phyloP scores from a whole-genome alignment of 2,888 invertebrate genomes.

The Sclerodermus sp. region DNA sequence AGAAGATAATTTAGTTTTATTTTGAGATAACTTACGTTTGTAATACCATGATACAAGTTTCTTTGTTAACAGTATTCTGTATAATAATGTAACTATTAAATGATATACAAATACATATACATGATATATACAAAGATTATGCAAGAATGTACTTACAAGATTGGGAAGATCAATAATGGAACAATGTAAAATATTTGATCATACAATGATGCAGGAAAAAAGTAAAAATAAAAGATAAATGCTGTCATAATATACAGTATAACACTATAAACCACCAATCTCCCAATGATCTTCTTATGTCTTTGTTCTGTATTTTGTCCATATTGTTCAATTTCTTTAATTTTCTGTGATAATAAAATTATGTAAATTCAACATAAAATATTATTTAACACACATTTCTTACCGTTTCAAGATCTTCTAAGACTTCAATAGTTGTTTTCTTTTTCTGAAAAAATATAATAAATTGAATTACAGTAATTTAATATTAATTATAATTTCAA shows the following conservation, averaged over 20 bases:
- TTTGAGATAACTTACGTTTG: constrained; percentile 76
- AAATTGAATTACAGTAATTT: neutral
- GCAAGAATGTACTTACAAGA: constrained; percentile 70
- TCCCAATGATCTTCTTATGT: constrained; percentile 80
- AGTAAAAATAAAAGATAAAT: constrained; percentile 77
- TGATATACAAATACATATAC: constrained; percentile 12
- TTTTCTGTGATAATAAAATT: constrained; percentile 61
- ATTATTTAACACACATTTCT: constrained; percentile 8
- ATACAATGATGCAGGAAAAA: constrained; percentile 74
- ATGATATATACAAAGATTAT: too few species aligned
- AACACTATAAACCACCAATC: constrained; percentile 72
- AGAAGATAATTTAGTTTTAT: constrained; percentile 71
- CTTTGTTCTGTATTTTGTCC: constrained; percentile 77
- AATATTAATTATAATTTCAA: neutral
- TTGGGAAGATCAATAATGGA: constrained; percentile 78
- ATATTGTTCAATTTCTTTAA: constrained; percentile 79
- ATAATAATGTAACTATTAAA: constrained; percentile 32
- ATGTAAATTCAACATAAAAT: constrained; percentile 1
- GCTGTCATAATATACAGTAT: constrained; percentile 73
- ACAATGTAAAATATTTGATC: constrained; percentile 76
- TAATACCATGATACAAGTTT: constrained; percentile 87
- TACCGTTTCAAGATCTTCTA: constrained; percentile 73
- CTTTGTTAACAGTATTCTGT: constrained; percentile 77
- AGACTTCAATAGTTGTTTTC: constrained; percentile 61
- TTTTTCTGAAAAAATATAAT: constrained; percentile 59